Percentiles rank a stretch among this genome's conserved stretches.
Conservation (phyloP, 2,888 invertebrate genomes). For the Vanessa cardui region DNA sequence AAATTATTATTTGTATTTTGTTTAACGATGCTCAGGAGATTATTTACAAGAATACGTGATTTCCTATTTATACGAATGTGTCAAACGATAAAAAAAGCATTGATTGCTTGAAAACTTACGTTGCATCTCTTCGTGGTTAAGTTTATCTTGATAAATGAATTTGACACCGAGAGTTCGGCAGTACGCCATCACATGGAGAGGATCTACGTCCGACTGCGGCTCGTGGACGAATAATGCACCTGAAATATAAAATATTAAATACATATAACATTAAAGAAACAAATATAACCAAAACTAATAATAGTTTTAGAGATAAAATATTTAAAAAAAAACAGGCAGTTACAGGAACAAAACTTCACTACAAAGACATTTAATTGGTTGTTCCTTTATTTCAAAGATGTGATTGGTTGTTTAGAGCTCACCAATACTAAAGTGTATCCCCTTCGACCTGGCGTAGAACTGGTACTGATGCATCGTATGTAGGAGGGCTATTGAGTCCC, state of each 20-base stretch:
- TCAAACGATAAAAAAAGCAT: too few species aligned
- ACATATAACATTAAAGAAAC: too few species aligned
- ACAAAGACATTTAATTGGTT: too few species aligned
- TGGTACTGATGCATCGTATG: slow-evolving; percentile 94
- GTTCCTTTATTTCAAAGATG: too few species aligned
- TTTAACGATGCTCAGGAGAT: too few species aligned
- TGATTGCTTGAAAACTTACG: slow-evolving; percentile 50
- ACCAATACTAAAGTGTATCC: slow-evolving; percentile 87
- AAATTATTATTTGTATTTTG: too few species aligned
- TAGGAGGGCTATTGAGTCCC: slow-evolving; percentile 91
- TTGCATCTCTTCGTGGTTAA: slow-evolving; percentile 69
- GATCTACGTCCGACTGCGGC: slow-evolving; percentile 90
- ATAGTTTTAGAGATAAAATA: background rate
- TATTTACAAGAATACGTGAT: too few species aligned
- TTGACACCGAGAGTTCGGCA: slow-evolving; percentile 88
- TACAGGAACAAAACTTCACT: too few species aligned
- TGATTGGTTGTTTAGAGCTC: slow-evolving; percentile 30
- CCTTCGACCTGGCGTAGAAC: slow-evolving; percentile 88
- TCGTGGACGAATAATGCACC: slow-evolving; percentile 81
- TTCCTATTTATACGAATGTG: too few species aligned
- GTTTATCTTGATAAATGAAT: slow-evolving; percentile 88
- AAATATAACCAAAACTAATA: background rate
- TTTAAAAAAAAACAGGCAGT: background rate
- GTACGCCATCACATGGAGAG: slow-evolving; percentile 87
- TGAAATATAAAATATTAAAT: slow-evolving; percentile 45